A percentile compares a stretch with the other conserved stretches of the same genome.
phyloP scores from a whole-genome alignment of 2,797 vertebrate species.

The Manis crassicaudata region DNA sequence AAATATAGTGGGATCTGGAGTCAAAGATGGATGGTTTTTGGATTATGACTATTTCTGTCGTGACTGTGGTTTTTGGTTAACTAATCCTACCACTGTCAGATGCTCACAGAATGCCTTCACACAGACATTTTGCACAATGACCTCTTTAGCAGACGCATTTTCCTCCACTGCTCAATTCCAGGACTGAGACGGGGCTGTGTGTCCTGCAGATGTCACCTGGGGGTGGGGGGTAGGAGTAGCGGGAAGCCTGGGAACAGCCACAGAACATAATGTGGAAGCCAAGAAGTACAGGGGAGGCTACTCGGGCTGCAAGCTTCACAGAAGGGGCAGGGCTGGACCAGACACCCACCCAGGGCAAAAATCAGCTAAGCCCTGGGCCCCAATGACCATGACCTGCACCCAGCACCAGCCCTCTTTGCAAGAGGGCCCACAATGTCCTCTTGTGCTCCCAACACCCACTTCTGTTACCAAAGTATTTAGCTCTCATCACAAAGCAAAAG shows the following conservation, averaged over 20 bases:
- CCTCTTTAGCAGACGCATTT: neutral
- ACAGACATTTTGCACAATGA: neutral
- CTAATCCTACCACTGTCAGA: neutral
- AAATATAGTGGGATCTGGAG: neutral
- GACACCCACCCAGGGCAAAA: rapidly evolving
- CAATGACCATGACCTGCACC: neutral
- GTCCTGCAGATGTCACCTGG: neutral
- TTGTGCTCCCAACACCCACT: neutral
- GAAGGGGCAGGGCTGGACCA: neutral
- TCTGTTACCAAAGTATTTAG: rapidly evolving
- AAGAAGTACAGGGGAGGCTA: neutral
- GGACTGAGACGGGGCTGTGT: neutral
- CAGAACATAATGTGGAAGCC: neutral
- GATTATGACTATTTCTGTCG: neutral
- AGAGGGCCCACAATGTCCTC: too few relatives aligned
- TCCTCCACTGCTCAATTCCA: neutral
- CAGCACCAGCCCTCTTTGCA: neutral
- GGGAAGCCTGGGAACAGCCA: neutral
- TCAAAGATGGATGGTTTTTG: neutral
- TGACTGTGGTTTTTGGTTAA: neutral
- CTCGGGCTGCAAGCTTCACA: rapidly evolving
- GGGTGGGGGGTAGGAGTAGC: neutral
- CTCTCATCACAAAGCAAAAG: neutral
- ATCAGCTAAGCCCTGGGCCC: neutral
- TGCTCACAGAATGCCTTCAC: neutral